Evolutionary conservation across 30 jellyfish, hydroid and myxozoan genomes (phyloP).

Genomic region (Aurelia sp.): DNA sequence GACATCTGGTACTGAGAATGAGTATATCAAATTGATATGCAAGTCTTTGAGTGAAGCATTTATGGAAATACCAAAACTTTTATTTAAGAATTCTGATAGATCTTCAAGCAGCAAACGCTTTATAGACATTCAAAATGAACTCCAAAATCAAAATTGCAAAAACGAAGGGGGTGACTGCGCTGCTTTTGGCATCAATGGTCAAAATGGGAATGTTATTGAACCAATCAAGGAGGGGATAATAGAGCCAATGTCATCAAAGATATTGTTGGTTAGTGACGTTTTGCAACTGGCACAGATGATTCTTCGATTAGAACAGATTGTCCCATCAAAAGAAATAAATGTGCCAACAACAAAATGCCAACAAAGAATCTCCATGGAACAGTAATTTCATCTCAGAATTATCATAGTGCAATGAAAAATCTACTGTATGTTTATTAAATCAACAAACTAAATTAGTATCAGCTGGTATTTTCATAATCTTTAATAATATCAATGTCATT

Average conservation of each 20-base stretch:
- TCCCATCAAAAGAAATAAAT: constrained; percentile 29
- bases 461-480: constrained; percentile 34
- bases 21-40: constrained; percentile 5
- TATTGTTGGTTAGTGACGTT: constrained; percentile 43
- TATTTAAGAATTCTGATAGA: constrained; percentile 32
- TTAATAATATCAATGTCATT: constrained; percentile 34
- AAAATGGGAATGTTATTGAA: constrained; percentile 10
- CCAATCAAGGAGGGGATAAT: constrained; percentile 16
- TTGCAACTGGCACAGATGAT: constrained; percentile 60
- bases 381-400: no score
- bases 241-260: constrained; percentile 72
- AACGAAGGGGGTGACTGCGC: background rate
- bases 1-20: background rate
- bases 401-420: no score
- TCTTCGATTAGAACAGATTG: constrained; percentile 48
- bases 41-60: constrained; percentile 40
- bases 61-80: constrained; percentile 36
- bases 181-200: constrained; percentile 31
- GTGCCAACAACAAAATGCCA: no score
- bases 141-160: background rate
- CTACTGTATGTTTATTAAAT: no score
- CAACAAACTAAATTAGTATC: background rate
- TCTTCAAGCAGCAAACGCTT: constrained; percentile 3
- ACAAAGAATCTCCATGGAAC: no score
- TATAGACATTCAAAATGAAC: background rate